Percentiles rank a stretch among this genome's conserved stretches.
Evolutionary conservation across 2,888 invertebrate species (phyloP).

Genomic region (Pimpla rufipes): DNA sequence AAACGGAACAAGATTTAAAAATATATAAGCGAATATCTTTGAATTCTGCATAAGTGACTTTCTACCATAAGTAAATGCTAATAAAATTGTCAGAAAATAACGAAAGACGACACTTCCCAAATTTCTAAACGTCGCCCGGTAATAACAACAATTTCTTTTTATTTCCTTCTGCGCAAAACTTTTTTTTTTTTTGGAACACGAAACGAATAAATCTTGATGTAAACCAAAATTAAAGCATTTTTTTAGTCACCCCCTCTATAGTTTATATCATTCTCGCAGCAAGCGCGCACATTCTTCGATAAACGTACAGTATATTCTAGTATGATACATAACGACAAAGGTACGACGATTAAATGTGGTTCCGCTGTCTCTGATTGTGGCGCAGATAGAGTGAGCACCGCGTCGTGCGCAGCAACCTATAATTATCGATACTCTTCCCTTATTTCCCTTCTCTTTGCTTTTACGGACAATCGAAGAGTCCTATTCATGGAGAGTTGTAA

Average conservation of each 20-base stretch:
- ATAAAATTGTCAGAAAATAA: no score
- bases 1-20: no score
- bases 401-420: conserved; percentile 27
- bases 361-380: conserved; percentile 11
- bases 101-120: no score
- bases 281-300: conserved; percentile 52
- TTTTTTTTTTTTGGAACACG: no score
- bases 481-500: not conserved
- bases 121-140: no score
- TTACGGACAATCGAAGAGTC: not conserved
- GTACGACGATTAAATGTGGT: conserved; percentile 46
- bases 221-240: no score
- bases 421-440: not conserved
- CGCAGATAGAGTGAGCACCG: not conserved
- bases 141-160: no score
- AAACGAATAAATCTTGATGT: no score
- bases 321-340: conserved; percentile 59
- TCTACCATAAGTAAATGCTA: no score
- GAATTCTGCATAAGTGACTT: no score
- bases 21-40: no score
- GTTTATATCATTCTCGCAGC: conserved; percentile 48
- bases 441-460: not conserved
- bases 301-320: conserved; percentile 58
- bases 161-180: no score
- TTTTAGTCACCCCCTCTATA: not conserved